A percentile compares a stretch with the other conserved stretches of the same genome.
phyloP scores from a whole-genome alignment of 2,113 vertebrate genomes.

The Chlamydotis undulata region DNA sequence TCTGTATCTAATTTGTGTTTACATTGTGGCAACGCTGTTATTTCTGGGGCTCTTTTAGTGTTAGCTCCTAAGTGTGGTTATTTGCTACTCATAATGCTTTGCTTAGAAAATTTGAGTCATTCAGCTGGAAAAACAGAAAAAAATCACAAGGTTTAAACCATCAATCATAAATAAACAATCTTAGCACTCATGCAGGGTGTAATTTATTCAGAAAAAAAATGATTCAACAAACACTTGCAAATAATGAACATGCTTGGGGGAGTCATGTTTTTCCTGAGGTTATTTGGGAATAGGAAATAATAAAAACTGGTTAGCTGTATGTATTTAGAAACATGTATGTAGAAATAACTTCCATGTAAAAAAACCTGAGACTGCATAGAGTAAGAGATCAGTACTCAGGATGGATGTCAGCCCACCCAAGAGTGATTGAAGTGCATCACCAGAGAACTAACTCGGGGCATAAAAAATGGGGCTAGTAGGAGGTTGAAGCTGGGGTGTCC shows the following conservation, averaged over 20 bases:
- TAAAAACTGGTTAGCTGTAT: background rate
- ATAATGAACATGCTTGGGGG: background rate
- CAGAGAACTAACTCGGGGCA: background rate
- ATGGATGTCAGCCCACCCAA: background rate
- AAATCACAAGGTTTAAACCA: background rate
- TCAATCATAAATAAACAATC: background rate
- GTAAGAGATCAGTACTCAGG: background rate
- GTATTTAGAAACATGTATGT: background rate
- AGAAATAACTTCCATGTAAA: background rate
- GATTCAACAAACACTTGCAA: background rate
- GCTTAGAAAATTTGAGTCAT: background rate
- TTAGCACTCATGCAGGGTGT: background rate
- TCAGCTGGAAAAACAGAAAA: background rate
- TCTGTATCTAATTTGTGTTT: background rate
- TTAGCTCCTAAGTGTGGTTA: background rate
- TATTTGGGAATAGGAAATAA: background rate
- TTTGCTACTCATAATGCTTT: background rate
- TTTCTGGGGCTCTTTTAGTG: background rate
- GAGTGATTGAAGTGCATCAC: background rate
- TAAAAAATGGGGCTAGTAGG: background rate
- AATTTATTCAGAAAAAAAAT: conserved; percentile 22
- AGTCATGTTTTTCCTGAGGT: background rate
- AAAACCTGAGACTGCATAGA: background rate
- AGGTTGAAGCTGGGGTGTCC: background rate
- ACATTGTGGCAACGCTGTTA: background rate